Evolutionary conservation across 2,113 vertebrate genomes (phyloP), one percentile per base, ranked within the genome.

Genomic region (Noctilio leporinus): DNA sequence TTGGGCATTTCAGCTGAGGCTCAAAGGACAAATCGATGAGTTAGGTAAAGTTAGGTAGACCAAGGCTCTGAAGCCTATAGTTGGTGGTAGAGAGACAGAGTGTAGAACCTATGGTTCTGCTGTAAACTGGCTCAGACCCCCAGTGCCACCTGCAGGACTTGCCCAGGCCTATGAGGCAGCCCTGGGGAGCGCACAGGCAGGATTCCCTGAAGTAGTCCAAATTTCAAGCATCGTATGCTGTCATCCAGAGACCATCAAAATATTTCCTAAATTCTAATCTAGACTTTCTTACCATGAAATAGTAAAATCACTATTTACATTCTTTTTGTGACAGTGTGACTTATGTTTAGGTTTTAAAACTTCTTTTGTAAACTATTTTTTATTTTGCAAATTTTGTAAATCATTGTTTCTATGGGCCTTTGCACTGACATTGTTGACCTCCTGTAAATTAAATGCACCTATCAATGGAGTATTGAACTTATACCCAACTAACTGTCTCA

Each of bases 141-240:
- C 4, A 24, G 0, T 7, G 1, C 2, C 78, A 47, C 38, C n/a
- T 28, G 1, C 1, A 20, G 7, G 9, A 77, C 22, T 40, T 15
- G 26, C 9, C 20, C 24, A 38, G 14, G 26, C 15, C 7, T 15
- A 1, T 12, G 47, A 45, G 30, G 14, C 3, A 7, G 28, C 45
- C 76, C 26, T 53, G 19, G 28, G 35, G 4, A 84, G 11, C 24
- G 55, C 35, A 45, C 4, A 17, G 5, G 8, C 19, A 6, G 9
- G 15, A 53, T 65, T 38, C 82, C 55, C 91, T 26, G 20, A 38
- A 83, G 30, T 26, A 67, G 26, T 40, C 77, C 43, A 33, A 62
- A 28, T 33, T 69, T 70, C 45, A 64, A 65, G n/a, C n/a, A 62
- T 49, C 86, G 35, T 10, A 11, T 53, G 33, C 67, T 51, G 1